A percentile compares a stretch with the other conserved stretches of the same genome.
Conservation (phyloP, 2,888 invertebrate species). For the Tenthredo livida region DNA sequence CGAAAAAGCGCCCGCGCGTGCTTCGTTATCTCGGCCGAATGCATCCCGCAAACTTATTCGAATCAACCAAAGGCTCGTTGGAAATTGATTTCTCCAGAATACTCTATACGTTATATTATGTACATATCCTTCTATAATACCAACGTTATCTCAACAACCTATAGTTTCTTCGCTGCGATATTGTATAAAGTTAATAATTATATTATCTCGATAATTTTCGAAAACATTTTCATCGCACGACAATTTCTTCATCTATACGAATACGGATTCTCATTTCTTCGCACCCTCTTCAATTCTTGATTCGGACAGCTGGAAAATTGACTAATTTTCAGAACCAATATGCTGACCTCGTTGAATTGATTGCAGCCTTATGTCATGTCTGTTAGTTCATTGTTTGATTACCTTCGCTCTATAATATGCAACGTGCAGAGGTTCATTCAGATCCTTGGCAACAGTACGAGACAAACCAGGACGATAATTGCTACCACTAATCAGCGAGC, state of each 20-base stretch:
- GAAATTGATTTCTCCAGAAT: slow-evolving; percentile 31
- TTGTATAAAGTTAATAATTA: background rate
- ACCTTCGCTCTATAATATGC: slow-evolving; percentile 3
- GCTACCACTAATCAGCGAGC: slow-evolving; percentile 73
- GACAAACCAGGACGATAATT: slow-evolving; percentile 69
- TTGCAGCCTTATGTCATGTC: slow-evolving; percentile 6
- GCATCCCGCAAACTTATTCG: slow-evolving; percentile 45
- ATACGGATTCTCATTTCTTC: background rate
- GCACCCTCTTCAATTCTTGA: background rate
- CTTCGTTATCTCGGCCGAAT: slow-evolving; percentile 47
- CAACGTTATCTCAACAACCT: background rate
- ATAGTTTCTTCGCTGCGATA: background rate
- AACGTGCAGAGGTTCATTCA: slow-evolving; percentile 37
- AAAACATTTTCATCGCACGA: background rate
- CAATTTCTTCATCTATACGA: background rate
- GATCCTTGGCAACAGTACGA: slow-evolving; percentile 18
- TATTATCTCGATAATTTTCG: background rate
- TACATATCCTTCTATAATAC: background rate
- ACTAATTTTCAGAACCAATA: background rate
- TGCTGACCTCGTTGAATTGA: background rate
- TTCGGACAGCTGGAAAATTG: background rate
- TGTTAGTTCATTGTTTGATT: slow-evolving; percentile 27
- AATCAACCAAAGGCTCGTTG: slow-evolving; percentile 31
- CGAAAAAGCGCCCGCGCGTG: slow-evolving; percentile 45
- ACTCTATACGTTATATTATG: background rate